Evolutionary conservation across 1,140 invertebrate genomes (phyloP), one percentile per base, ranked within the genome.

Genomic region (Carposina sasakii): DNA sequence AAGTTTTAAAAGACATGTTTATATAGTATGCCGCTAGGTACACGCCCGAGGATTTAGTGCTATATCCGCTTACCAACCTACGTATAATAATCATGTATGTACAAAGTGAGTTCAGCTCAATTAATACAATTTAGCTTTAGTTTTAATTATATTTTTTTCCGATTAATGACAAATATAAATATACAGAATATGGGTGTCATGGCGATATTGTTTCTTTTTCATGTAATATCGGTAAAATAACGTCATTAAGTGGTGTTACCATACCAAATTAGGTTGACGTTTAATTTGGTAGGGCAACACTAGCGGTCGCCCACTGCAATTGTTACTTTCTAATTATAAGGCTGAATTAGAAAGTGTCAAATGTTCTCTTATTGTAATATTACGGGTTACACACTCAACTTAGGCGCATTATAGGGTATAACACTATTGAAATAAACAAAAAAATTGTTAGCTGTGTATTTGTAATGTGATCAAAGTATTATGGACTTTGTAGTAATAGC

Each of bases 301-400:
- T 2, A 60, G 67, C 73, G 73, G 48, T 70, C 73, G 68, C 71
- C 67, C 68, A 53, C 52, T 50, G 50, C 54, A 51, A 40, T 63
- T 69, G 68, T 66, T 63, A 69, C 73, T 82, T 82, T 79, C 76
- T 81, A 81, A 82, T 78, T 72, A 57, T 76, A 82, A 82, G 76
- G 78, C 78, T 82, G 78, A 71, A 78, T 82, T 81, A 78, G 78
- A 81, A 82, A 82, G 73, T 77, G 72, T 78, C 70, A 76, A 73
- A 69, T 50, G 54, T 63, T 57, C 45, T 50, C 47, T 52, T 39
- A 30, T 46, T 23, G 9, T 43, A 47, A 47, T 61, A 54, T 37
- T 62, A 52, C 45, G 52, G 37, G 56, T 62, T 53, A 54, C 53
- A 53, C 45, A 53, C 55, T 61, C 52, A 44, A 60, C 58, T 39